phyloP scores from a whole-genome alignment of 2,888 invertebrate species.

The Phlogophora meticulosa region DNA sequence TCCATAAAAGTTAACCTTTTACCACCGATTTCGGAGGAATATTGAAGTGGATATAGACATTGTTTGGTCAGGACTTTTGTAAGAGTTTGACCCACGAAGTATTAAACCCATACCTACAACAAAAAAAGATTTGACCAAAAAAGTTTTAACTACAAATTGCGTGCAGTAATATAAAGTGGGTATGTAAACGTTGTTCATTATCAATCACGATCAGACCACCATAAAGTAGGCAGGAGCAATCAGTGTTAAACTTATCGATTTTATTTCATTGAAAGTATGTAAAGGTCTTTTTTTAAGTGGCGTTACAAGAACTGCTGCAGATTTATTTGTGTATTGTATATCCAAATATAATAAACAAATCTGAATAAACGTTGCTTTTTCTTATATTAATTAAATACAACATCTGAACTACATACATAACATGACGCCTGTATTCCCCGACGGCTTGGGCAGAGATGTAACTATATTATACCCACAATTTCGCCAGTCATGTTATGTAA shows the following conservation, averaged over 20 bases:
- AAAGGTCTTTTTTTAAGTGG: neutral
- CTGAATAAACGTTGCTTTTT: no score
- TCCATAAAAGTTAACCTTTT: slow-evolving; percentile 45
- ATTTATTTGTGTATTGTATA: neutral
- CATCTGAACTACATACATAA: no score
- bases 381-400: no score
- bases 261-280: slow-evolving; percentile 18
- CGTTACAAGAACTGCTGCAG: neutral
- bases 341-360: neutral
- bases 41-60: slow-evolving; percentile 27
- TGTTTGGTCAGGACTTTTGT: slow-evolving; percentile 34
- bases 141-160: slow-evolving; percentile 47
- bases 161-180: slow-evolving; percentile 37
- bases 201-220: slow-evolving; percentile 17
- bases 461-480: no score
- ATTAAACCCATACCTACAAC: slow-evolving; percentile 21
- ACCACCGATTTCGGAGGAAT: slow-evolving; percentile 38
- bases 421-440: no score
- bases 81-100: slow-evolving; percentile 21
- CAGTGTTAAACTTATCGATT: slow-evolving; percentile 15
- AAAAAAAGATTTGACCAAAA: slow-evolving; percentile 44
- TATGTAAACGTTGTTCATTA: slow-evolving; percentile 29
- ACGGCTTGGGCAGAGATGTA: no score
- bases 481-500: no score
- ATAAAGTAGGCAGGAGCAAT: slow-evolving; percentile 26